Evolutionary conservation across 2,797 vertebrate genomes (phyloP).

Genomic region (Neosilurus mollespiculum): DNA sequence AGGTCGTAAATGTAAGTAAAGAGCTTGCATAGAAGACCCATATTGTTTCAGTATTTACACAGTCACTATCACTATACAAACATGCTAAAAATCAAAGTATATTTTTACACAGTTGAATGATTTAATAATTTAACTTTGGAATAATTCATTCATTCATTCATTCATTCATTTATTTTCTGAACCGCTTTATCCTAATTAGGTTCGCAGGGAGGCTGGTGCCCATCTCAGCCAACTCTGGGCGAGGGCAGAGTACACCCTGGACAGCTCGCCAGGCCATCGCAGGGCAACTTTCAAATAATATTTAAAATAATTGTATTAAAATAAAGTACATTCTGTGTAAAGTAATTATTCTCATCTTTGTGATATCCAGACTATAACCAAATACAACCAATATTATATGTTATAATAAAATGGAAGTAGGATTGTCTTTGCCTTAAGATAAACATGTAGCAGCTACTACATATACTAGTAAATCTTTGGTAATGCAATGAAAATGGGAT

Average conservation of each 20-base stretch:
- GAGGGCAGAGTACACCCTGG: no score
- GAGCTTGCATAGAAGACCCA: background rate
- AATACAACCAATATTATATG: background rate
- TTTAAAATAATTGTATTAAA: background rate
- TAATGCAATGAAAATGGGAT: background rate
- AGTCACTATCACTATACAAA: background rate
- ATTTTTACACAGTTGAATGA: background rate
- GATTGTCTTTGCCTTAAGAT: background rate
- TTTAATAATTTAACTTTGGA: no score
- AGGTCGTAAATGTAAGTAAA: background rate
- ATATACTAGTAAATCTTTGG: background rate
- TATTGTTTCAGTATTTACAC: background rate
- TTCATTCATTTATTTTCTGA: no score
- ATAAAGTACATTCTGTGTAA: background rate
- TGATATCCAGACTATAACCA: no score
- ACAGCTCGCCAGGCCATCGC: no score
- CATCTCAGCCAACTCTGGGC: no score
- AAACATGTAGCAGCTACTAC: background rate
- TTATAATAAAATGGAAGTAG: background rate
- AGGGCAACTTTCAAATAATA: no score
- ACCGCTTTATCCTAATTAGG: no score
- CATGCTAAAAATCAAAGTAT: background rate
- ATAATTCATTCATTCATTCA: no score
- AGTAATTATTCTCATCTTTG: background rate
- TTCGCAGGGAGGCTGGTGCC: no score